A percentile compares a stretch with the other conserved stretches of the same genome.
Evolutionary conservation across 2,797 vertebrate species (phyloP).

Genomic region (Epinephelus malabaricus): DNA sequence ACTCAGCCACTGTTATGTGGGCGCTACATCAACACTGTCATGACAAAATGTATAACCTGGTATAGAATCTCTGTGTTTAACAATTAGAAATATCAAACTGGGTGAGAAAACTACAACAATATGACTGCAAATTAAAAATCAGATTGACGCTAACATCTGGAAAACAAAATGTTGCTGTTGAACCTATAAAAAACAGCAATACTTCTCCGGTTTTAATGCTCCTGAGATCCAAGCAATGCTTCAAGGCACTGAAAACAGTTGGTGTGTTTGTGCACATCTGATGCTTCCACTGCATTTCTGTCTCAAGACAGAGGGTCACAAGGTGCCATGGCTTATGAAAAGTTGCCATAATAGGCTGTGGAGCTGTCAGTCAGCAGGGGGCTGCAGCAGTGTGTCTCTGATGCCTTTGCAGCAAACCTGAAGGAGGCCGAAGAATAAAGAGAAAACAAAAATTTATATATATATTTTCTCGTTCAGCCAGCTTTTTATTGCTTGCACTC

Average conservation of each 20-base stretch:
- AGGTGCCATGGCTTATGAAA: constrained; percentile 31
- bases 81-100: neutral
- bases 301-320: constrained; percentile 42
- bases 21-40: neutral
- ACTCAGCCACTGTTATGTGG: no score
- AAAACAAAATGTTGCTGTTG: neutral
- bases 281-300: constrained; percentile 22
- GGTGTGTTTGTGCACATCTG: constrained; percentile 14
- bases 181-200: neutral
- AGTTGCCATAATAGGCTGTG: constrained; percentile 41
- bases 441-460: constrained; percentile 28
- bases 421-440: constrained; percentile 46
- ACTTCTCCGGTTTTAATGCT: neutral
- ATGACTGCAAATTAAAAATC: neutral
- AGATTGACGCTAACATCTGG: constrained; percentile 4
- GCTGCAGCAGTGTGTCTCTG: constrained; percentile 32
- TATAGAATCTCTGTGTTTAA: neutral
- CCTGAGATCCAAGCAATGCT: neutral
- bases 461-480: constrained; percentile 19
- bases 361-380: constrained; percentile 58
- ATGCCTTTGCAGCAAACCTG: constrained; percentile 55
- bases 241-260: constrained; percentile 18
- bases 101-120: neutral
- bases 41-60: neutral
- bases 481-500: constrained; percentile 45